Evolutionary conservation across 2,888 invertebrate genomes (phyloP).

Genomic region (Drosophila anomalata): DNA sequence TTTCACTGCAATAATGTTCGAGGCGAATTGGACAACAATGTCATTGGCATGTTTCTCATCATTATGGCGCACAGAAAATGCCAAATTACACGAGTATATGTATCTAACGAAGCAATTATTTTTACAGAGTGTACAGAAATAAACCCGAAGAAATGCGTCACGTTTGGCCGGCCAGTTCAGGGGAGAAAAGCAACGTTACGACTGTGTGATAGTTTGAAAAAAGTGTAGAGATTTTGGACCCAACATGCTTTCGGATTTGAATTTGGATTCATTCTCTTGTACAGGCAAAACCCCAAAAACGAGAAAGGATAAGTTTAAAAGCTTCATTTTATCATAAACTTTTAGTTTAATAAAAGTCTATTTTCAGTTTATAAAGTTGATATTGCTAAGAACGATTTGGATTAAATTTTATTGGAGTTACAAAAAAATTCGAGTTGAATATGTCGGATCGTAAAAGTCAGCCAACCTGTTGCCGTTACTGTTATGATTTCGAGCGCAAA

Average conservation of each 20-base stretch:
- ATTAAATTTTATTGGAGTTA: background rate
- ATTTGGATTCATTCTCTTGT: background rate
- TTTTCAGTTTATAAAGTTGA: background rate
- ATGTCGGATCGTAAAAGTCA: slow-evolving; percentile 32
- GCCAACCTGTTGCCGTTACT: slow-evolving; percentile 57
- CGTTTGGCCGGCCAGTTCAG: slow-evolving; percentile 30
- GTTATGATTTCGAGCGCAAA: slow-evolving; percentile 47
- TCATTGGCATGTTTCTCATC: slow-evolving; percentile 72
- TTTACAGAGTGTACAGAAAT: slow-evolving; percentile 37
- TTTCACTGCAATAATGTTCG: slow-evolving; percentile 49
- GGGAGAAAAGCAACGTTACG: slow-evolving; percentile 22
- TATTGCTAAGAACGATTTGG: background rate
- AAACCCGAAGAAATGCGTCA: slow-evolving; percentile 50
- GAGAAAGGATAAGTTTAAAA: no score
- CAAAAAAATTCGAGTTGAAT: slow-evolving; percentile 10
- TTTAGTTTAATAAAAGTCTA: background rate
- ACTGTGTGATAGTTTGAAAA: slow-evolving; percentile 58
- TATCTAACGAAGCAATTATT: slow-evolving; percentile 44
- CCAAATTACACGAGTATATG: slow-evolving; percentile 49
- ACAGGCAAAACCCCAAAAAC: slow-evolving; percentile 1
- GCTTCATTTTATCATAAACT: no score
- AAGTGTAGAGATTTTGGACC: slow-evolving; percentile 14
- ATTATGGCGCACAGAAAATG: slow-evolving; percentile 55
- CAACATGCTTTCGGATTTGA: slow-evolving; percentile 3
- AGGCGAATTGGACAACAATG: slow-evolving; percentile 57